A percentile compares a stretch with the other conserved stretches of the same genome.
Evolutionary conservation across 2,113 vertebrate species (phyloP).

Genomic region (Hippopotamus amphibius): DNA sequence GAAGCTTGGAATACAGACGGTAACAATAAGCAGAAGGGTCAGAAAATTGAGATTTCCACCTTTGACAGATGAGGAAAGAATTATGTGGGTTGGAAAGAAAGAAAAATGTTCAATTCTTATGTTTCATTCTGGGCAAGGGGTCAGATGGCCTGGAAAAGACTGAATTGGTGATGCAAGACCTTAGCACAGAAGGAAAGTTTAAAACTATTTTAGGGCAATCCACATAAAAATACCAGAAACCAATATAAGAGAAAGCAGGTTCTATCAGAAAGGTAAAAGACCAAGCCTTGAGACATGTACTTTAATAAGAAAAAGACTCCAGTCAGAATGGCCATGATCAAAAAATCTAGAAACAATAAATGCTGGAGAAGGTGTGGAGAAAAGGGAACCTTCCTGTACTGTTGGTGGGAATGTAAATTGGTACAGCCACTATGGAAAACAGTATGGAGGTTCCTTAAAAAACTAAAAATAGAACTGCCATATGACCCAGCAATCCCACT

Average conservation of each 20-base stretch:
- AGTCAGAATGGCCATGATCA: too few species aligned
- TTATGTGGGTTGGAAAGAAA: slow-evolving; percentile 20
- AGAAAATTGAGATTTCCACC: slow-evolving; percentile 14
- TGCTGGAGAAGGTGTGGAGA: too few species aligned
- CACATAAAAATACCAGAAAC: slow-evolving; percentile 31
- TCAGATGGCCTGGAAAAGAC: slow-evolving; percentile 8
- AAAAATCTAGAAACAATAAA: too few species aligned
- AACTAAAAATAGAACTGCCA: too few species aligned
- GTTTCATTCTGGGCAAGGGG: slow-evolving; percentile 40
- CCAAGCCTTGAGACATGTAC: neutral
- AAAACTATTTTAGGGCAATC: slow-evolving; percentile 11
- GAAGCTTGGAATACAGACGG: neutral
- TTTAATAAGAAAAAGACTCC: neutral
- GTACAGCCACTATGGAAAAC: too few species aligned
- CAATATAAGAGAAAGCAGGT: neutral
- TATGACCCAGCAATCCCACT: too few species aligned
- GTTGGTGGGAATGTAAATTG: too few species aligned
- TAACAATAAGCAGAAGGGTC: slow-evolving; percentile 21
- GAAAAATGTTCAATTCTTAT: neutral
- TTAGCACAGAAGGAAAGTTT: neutral
- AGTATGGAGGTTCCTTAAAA: too few species aligned
- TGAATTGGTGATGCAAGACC: neutral
- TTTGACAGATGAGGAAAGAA: neutral
- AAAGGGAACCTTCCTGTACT: too few species aligned
- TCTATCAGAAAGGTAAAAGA: neutral